phyloP scores from a whole-genome alignment of 2,797 vertebrate species.

The Etheostoma nigrum region DNA sequence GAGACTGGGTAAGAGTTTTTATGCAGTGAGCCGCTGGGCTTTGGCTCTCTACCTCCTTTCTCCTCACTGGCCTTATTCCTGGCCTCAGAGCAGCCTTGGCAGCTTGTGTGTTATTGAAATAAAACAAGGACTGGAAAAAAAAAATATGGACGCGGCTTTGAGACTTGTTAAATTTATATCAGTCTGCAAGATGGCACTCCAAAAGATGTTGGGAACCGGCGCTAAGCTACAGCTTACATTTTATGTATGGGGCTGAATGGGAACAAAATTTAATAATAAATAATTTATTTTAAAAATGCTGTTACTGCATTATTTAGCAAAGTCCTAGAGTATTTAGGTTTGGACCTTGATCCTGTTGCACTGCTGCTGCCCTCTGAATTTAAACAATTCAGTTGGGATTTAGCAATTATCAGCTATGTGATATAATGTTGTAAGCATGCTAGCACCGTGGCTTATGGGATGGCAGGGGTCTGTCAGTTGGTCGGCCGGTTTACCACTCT shows the following conservation, averaged over 20 bases:
- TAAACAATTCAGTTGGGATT: slow-evolving; percentile 1
- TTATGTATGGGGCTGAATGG: neutral
- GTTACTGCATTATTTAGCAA: neutral
- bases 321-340: neutral
- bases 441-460: neutral
- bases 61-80: slow-evolving; percentile 1
- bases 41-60: neutral
- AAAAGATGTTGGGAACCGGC: neutral
- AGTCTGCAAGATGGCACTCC: neutral
- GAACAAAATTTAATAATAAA: neutral
- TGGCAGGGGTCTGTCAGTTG: no score
- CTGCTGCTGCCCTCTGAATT: neutral
- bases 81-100: slow-evolving; percentile 30
- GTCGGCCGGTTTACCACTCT: neutral
- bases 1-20: slow-evolving; percentile 28
- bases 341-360: neutral
- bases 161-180: slow-evolving; percentile 40
- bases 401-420: neutral
- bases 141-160: slow-evolving; percentile 21
- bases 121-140: slow-evolving; percentile 34
- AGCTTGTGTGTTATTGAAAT: slow-evolving; percentile 41
- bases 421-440: neutral
- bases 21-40: slow-evolving; percentile 21
- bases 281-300: slow-evolving; percentile 4
- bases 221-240: neutral